Base-by-base conservation (phyloP, 2,113 vertebrate species). In the Thermophis baileyi region DNA sequence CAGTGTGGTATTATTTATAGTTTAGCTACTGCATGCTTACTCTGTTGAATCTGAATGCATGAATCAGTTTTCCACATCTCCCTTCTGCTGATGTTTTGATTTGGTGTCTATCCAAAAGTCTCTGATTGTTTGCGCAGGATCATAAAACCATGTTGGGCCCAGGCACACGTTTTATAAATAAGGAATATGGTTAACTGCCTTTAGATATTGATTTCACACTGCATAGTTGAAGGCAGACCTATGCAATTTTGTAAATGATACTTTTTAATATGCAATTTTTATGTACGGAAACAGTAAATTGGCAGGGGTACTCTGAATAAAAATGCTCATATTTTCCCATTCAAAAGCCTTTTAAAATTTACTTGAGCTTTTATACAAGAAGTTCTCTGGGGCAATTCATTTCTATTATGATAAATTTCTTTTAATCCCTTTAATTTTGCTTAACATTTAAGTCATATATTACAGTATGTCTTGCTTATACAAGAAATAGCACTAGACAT, bases 41-140 rank as follows among this genome's bases (percentile, higher is more conserved):
- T 97, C 97, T 97, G 96, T 97, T 96, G 96, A 96, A 96, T 96
- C 92, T 85, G 93, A 96, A 96, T 92, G 95, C 96, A 97, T 97
- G 97, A 97, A 97, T 97, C 97, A 95, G 95, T 97, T 97, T 97
- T 97, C 96, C 96, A 95, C 95, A 96, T 96, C 96, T 96, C 91
- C 94, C 92, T 93, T 91, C 63, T 94, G 94, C 95, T 95, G 94
- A 95, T 96, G 96, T 96, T 98, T 97, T 97, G 96, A 97, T 95
- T 95, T 97, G 96, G 91, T 96, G 93, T 91, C 94, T 96, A 0
- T 95, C 97, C 92, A 92, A 95, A 96, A 93, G 92, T 95, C 95
- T 97, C 95, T 96, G 95, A 97, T 97, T 94, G 95, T 92, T 95
- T 93, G 96, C 89, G 93, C 92, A 91, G 96, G 94, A 97, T 97